Evolutionary conservation across 2,797 vertebrate genomes (phyloP).

Genomic region (Manis javanica): DNA sequence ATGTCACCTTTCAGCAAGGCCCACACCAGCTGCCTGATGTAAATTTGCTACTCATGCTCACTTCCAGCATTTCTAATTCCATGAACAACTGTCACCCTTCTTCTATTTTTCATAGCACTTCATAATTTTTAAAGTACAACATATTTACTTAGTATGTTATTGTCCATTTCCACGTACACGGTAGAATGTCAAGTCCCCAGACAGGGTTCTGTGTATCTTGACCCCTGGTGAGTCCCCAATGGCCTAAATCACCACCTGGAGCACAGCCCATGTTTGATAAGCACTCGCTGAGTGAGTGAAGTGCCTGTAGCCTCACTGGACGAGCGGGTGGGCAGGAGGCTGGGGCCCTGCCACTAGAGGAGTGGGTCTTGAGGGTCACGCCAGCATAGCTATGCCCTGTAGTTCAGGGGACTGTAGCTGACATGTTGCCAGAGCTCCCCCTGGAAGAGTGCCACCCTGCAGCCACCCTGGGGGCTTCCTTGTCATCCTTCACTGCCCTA

Average conservation of each 20-base stretch:
- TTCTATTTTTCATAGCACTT: neutral
- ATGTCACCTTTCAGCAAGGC: neutral
- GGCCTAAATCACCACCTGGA: neutral
- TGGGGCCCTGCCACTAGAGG: neutral
- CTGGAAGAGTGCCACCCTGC: neutral
- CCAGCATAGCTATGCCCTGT: neutral
- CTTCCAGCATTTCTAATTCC: neutral
- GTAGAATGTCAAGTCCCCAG: neutral
- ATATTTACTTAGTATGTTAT: neutral
- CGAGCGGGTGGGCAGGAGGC: neutral
- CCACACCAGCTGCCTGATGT: neutral
- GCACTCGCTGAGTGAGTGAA: neutral
- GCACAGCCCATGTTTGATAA: neutral
- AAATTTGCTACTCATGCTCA: neutral
- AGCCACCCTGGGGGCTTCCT: neutral
- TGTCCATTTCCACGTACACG: neutral
- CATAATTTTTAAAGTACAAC: neutral
- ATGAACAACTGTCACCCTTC: neutral
- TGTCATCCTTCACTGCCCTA: neutral
- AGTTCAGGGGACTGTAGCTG: neutral
- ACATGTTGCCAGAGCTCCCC: accelerated
- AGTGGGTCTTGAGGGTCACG: neutral
- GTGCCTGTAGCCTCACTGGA: neutral
- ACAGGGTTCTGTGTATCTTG: neutral
- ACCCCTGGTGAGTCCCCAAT: neutral